A percentile compares a stretch with the other conserved stretches of the same genome.
Evolutionary conservation across 2,797 vertebrate genomes (phyloP).

Genomic region (Nannoperca obscura): DNA sequence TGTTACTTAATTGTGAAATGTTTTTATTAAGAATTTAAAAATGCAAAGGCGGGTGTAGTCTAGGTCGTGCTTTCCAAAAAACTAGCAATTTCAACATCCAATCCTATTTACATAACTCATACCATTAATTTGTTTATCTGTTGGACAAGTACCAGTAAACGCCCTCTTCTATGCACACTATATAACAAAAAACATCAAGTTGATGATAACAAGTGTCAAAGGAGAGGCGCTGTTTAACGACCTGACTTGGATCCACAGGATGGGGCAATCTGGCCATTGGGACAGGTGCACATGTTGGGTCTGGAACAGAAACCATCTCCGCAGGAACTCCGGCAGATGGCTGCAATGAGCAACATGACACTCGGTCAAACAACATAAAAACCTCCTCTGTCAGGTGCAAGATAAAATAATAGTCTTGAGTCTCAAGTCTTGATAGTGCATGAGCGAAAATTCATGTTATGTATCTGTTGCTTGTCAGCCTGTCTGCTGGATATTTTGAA

Average conservation of each 20-base stretch:
- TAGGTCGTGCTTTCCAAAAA: conserved; percentile 23
- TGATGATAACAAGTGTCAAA: conserved; percentile 21
- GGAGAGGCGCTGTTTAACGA: conserved; percentile 65
- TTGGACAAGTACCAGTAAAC: conserved; percentile 30
- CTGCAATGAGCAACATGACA: conserved; percentile 80
- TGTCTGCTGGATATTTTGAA: conserved; percentile 37
- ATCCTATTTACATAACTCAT: conserved; percentile 53
- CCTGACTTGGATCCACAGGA: conserved; percentile 98
- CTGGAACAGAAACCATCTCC: conserved; percentile 99
- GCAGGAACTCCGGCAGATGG: conserved; percentile 97
- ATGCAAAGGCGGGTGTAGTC: conserved; percentile 43
- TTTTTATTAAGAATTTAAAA: conserved; percentile 55
- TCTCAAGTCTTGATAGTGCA: conserved; percentile 15
- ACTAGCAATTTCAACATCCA: conserved; percentile 33
- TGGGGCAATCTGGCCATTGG: conserved; percentile 93
- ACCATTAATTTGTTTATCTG: conserved; percentile 38
- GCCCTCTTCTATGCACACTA: conserved; percentile 7
- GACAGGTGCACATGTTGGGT: conserved; percentile 99
- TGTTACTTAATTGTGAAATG: conserved; percentile 34
- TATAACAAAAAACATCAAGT: conserved; percentile 34
- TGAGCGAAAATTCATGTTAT: conserved; percentile 46
- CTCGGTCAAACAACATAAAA: conserved; percentile 46
- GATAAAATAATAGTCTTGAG: conserved; percentile 16
- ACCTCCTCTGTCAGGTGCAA: conserved; percentile 32
- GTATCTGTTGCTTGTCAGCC: conserved; percentile 52